phyloP scores from a whole-genome alignment of 2,113 vertebrate genomes.

The Psophia crepitans region DNA sequence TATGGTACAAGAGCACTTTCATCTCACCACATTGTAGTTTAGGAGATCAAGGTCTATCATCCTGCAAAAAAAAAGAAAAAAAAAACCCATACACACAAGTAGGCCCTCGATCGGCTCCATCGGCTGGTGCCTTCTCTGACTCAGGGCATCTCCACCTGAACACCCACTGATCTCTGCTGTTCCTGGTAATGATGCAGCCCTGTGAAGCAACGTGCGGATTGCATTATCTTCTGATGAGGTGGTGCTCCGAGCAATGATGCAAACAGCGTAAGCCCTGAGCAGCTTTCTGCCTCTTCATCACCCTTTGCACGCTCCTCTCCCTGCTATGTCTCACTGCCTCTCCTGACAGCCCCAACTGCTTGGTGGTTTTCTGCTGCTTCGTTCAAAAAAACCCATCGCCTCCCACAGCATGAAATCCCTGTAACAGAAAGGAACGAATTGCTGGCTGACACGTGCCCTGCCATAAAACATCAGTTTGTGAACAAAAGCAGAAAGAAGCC shows the following conservation, averaged over 20 bases:
- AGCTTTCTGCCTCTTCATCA: neutral
- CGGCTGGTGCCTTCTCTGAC: slow-evolving; percentile 27
- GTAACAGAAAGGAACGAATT: neutral
- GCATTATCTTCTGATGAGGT: slow-evolving; percentile 24
- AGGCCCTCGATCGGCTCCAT: slow-evolving; percentile 4
- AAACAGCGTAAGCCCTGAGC: neutral
- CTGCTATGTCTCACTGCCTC: neutral
- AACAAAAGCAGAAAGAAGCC: neutral
- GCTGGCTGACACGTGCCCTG: neutral
- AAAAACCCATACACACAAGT: neutral
- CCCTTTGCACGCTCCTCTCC: neutral
- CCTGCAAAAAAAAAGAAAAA: neutral
- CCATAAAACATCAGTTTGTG: neutral
- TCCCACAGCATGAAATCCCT: neutral
- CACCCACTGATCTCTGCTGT: slow-evolving; percentile 23
- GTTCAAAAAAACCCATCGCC: neutral
- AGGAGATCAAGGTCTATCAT: neutral
- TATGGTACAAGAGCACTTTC: neutral
- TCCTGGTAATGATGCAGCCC: slow-evolving; percentile 44
- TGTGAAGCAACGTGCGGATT: neutral
- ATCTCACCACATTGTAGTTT: neutral
- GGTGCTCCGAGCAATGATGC: neutral
- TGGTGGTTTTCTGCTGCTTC: neutral
- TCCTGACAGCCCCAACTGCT: neutral
- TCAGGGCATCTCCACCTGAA: slow-evolving; percentile 57